Base-by-base conservation (phyloP, 2,113 vertebrate species). In the Corythornis madagascariensis region DNA sequence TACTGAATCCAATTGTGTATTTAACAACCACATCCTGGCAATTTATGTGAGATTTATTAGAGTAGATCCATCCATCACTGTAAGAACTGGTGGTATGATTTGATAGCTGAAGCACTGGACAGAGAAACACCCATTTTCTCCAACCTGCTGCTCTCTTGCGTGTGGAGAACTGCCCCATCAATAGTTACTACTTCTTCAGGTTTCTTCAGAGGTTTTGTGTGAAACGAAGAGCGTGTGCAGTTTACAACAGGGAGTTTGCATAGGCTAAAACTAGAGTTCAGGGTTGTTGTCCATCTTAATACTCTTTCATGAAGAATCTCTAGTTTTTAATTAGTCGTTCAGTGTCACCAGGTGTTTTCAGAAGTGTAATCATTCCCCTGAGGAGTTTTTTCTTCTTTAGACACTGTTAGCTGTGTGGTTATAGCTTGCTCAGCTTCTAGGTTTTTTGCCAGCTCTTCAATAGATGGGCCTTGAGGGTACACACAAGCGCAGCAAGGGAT, bases 361-460 rank as follows among this genome's bases (percentile, higher is more conserved):
- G 84, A 56, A 15, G 15, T 48, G 25, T 74, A 50, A 48, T 35
- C n/a, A 6, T 29, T 53, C 28, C 53, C 21, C 38, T 65, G 50
- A 33, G 26, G 31, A 42, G 12, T 17, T 63, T 56, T 67, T 56
- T 24, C 17, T 28, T 38, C 48, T 21, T 35, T 45, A 64, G 31
- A 22, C 28, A 3, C 10, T 14, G 48, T 87, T 95, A 97, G 97
- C 97, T 98, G 97, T 42, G 96, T 97, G 96, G 97, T 97, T 73
- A 96, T 73, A 26, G 97, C 95, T 40, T 95, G 65, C 50, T 98
- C 97, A 45, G 94, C 95, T 92, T 98, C 97, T 70, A 98, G 90
- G 38, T 98, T 96, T 86, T 98, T 97, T 75, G 98, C 97, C 61
- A 98, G 48, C 83, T 98, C 97, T 89, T 98, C 97, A 20, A 85